Conservation (phyloP, 2,888 invertebrate species). For the Apocheima hispidaria region DNA sequence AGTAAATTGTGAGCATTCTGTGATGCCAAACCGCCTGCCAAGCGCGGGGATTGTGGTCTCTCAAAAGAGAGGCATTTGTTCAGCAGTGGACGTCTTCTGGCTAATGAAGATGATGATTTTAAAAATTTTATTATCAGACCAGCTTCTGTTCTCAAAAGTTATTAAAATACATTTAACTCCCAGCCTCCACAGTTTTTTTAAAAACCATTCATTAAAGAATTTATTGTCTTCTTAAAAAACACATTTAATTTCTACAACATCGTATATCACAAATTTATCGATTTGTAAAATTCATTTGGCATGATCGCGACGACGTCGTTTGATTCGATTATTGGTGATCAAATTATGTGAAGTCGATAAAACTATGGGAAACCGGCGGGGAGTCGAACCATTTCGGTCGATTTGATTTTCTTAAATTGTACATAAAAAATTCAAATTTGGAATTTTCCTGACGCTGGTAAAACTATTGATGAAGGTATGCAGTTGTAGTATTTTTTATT, state of each 20-base stretch:
- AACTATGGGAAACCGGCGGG: conserved; percentile 44
- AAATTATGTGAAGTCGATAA: conserved; percentile 39
- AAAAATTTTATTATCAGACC: too few species aligned
- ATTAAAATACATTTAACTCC: conserved; percentile 7
- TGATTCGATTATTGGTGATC: conserved; percentile 31
- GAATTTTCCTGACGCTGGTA: conserved; percentile 7
- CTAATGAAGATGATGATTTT: too few species aligned
- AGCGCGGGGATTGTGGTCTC: too few species aligned
- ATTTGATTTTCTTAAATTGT: conserved; percentile 33
- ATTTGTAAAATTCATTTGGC: conserved; percentile 59
- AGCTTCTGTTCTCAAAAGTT: conserved; percentile 5
- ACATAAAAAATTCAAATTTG: conserved; percentile 15
- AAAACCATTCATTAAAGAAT: conserved; percentile 18
- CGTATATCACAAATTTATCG: conserved; percentile 53
- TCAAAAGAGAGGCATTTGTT: too few species aligned
- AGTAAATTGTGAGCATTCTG: too few species aligned
- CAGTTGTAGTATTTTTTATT: background rate
- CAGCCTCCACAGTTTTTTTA: conserved; percentile 9
- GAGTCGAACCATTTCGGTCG: conserved; percentile 29
- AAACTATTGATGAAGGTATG: background rate
- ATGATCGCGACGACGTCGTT: conserved; percentile 34
- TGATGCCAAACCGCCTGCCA: too few species aligned
- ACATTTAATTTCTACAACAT: conserved; percentile 27
- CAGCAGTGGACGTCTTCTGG: too few species aligned
- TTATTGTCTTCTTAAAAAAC: conserved; percentile 26